phyloP scores from a whole-genome alignment of 2,888 invertebrate genomes.

The Parnassius orleans region DNA sequence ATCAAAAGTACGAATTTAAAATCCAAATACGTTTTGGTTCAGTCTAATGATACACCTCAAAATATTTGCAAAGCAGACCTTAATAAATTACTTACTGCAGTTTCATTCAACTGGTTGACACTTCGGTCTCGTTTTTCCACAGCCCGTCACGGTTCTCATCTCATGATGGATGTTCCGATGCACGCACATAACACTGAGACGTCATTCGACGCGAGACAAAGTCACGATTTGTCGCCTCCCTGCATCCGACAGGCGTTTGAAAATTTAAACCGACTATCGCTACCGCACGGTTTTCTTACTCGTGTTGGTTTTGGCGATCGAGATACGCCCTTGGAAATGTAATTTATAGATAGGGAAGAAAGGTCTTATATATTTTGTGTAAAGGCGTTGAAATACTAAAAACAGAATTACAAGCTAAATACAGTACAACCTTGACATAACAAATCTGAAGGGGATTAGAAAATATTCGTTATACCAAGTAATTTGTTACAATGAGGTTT shows the following conservation, averaged over 20 bases:
- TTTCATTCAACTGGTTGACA: slow-evolving; percentile 34
- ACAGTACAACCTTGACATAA: no score
- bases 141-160: slow-evolving; percentile 50
- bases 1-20: not conserved
- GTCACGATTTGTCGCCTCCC: slow-evolving; percentile 68
- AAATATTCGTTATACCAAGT: no score
- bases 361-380: not conserved
- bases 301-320: not conserved
- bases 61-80: slow-evolving; percentile 29
- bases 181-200: slow-evolving; percentile 43
- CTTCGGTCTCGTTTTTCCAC: slow-evolving; percentile 34
- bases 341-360: no score
- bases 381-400: slow-evolving; percentile 1
- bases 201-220: slow-evolving; percentile 44
- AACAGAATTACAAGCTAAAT: no score
- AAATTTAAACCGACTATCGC: slow-evolving; percentile 45
- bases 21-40: not conserved
- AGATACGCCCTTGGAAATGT: not conserved
- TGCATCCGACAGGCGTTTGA: slow-evolving; percentile 56
- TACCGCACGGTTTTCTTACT: slow-evolving; percentile 4
- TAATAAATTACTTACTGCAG: slow-evolving; percentile 33
- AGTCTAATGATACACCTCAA: slow-evolving; percentile 25
- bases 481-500: no score
- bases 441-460: no score
- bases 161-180: slow-evolving; percentile 51